A percentile compares a stretch with the other conserved stretches of the same genome.
Evolutionary conservation across 2,113 vertebrate species (phyloP).

Genomic region (Callaeas wilsoni): DNA sequence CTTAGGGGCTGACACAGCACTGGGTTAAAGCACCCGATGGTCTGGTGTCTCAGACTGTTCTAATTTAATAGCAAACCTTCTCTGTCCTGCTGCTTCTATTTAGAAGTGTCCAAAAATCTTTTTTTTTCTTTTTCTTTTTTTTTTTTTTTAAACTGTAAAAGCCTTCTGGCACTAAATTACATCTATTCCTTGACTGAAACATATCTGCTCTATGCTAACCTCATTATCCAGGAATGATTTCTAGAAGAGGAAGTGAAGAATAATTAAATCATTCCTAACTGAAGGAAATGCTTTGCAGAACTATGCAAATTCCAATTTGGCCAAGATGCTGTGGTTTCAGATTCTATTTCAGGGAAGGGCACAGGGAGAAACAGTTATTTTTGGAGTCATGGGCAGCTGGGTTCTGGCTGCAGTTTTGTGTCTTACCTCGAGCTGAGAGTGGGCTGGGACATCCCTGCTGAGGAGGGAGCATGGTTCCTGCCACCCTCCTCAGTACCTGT

Average conservation of each 20-base stretch:
- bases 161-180: slow-evolving; percentile 56
- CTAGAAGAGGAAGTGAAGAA: slow-evolving; percentile 59
- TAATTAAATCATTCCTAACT: slow-evolving; percentile 67
- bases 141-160: neutral
- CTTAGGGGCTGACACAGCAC: neutral
- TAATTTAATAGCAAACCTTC: neutral
- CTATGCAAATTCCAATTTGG: slow-evolving; percentile 60
- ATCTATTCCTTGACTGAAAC: slow-evolving; percentile 53
- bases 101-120: neutral
- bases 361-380: slow-evolving; percentile 13
- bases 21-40: neutral
- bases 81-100: neutral
- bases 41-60: neutral
- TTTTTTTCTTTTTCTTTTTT: neutral
- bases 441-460: neutral
- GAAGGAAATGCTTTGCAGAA: slow-evolving; percentile 65
- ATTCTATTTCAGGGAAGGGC: slow-evolving; percentile 59
- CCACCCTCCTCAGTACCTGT: neutral
- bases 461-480: neutral
- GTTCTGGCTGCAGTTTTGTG: neutral
- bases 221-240: slow-evolving; percentile 63
- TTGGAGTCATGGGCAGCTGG: neutral
- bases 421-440: neutral
- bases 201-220: slow-evolving; percentile 62
- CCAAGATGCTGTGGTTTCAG: slow-evolving; percentile 41